phyloP scores from a whole-genome alignment of 2,888 invertebrate genomes.

The Amphipyra berbera region DNA sequence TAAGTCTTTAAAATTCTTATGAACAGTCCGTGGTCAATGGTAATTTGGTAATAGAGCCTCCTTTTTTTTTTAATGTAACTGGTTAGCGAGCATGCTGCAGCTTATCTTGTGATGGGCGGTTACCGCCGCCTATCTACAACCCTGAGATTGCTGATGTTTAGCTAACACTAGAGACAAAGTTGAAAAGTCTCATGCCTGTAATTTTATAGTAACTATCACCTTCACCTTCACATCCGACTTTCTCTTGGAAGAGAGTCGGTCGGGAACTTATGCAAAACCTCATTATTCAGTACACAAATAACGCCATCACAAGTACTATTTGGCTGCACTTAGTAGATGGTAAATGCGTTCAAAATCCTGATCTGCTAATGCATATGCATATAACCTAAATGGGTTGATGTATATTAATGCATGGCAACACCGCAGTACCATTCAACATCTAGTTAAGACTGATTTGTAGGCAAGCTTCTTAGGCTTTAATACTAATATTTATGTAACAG shows the following conservation, averaged over 20 bases:
- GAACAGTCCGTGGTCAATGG: too few relatives aligned
- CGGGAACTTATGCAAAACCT: background rate
- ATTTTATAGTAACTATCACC: too few relatives aligned
- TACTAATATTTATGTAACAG: slow-evolving; percentile 11
- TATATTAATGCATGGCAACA: slow-evolving; percentile 33
- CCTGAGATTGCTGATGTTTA: too few relatives aligned
- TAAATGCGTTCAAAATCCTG: slow-evolving; percentile 20
- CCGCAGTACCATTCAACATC: slow-evolving; percentile 25
- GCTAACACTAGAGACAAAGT: too few relatives aligned
- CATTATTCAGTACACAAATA: background rate
- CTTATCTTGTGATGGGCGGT: too few relatives aligned
- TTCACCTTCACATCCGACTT: background rate
- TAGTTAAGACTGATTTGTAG: slow-evolving; percentile 20
- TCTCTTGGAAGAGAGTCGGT: background rate
- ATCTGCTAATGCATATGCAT: slow-evolving; percentile 40
- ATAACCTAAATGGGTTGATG: slow-evolving; percentile 27
- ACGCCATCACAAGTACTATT: slow-evolving; percentile 26
- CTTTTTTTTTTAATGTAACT: too few relatives aligned
- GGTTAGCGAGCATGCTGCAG: too few relatives aligned
- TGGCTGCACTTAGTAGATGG: slow-evolving; percentile 12
- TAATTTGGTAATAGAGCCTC: too few relatives aligned
- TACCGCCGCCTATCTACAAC: too few relatives aligned
- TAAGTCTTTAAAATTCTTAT: too few relatives aligned
- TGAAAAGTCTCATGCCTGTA: too few relatives aligned
- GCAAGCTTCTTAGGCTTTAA: slow-evolving; percentile 10